Evolutionary conservation across 92 coral and sea anemone species (phyloP).

Genomic region (Galaxea fascicularis): DNA sequence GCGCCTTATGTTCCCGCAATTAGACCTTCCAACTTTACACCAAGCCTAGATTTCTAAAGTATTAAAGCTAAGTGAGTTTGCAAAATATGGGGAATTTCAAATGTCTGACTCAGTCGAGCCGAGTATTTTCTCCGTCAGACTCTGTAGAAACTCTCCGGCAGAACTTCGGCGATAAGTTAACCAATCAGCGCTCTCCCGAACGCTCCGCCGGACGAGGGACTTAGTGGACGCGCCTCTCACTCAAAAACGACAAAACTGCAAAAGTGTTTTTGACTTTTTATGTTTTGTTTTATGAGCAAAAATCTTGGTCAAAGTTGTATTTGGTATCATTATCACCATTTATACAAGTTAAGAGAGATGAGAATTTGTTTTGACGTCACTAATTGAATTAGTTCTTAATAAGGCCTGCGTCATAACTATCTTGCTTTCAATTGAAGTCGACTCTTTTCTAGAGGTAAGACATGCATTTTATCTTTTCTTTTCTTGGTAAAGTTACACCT

Average conservation of each 20-base stretch:
- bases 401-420: slow-evolving; percentile 20
- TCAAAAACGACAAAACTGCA: background rate
- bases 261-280: no score
- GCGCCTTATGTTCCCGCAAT: no score
- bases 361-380: slow-evolving; percentile 8
- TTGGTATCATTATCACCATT: background rate
- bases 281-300: background rate
- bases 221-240: background rate
- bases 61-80: no score
- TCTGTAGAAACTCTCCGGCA: background rate
- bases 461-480: background rate
- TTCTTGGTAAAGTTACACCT: background rate
- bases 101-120: no score
- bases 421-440: background rate
- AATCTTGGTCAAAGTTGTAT: no score
- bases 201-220: background rate
- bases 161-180: background rate
- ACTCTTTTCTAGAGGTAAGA: slow-evolving; percentile 18
- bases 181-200: background rate
- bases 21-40: no score
- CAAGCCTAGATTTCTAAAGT: no score
- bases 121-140: no score
- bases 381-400: slow-evolving; percentile 12
- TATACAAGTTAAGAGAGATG: background rate
- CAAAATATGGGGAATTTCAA: no score